Evolutionary conservation across 1,140 invertebrate genomes (phyloP).

Genomic region (Ectropis grisescens): DNA sequence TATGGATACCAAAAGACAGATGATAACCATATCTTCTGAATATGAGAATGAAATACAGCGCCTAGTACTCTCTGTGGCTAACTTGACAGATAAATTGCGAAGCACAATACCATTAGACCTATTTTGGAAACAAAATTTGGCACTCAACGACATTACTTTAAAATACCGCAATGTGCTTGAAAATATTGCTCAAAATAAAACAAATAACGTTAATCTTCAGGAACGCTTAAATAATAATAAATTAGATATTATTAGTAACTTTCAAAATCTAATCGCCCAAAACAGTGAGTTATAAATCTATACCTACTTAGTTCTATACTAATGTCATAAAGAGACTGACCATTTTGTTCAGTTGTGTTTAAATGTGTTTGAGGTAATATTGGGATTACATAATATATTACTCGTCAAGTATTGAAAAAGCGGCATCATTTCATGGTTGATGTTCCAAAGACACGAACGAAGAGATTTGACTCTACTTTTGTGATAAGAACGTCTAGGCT

Average conservation of each 20-base stretch:
- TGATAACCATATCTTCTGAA: conserved; percentile 26
- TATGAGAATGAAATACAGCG: conserved; percentile 51
- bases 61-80: conserved; percentile 32
- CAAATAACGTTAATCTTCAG: conserved; percentile 14
- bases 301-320: too few relatives aligned
- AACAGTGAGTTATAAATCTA: too few relatives aligned
- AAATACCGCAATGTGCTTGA: conserved; percentile 48
- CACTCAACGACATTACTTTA: conserved; percentile 29
- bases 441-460: too few relatives aligned
- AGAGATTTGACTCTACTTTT: too few relatives aligned
- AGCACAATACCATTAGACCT: conserved; percentile 40
- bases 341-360: too few relatives aligned
- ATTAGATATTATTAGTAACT: conserved; percentile 21
- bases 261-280: too few relatives aligned
- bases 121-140: conserved; percentile 53
- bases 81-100: conserved; percentile 44
- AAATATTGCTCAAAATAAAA: conserved; percentile 13
- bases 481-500: too few relatives aligned
- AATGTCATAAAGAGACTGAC: too few relatives aligned
- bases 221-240: conserved; percentile 29
- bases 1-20: conserved; percentile 40
- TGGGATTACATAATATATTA: too few relatives aligned
- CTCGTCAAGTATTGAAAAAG: too few relatives aligned
- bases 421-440: too few relatives aligned
- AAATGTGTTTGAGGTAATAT: too few relatives aligned